Conservation (phyloP, 1,140 invertebrate species). For the Calephelis nemesis region DNA sequence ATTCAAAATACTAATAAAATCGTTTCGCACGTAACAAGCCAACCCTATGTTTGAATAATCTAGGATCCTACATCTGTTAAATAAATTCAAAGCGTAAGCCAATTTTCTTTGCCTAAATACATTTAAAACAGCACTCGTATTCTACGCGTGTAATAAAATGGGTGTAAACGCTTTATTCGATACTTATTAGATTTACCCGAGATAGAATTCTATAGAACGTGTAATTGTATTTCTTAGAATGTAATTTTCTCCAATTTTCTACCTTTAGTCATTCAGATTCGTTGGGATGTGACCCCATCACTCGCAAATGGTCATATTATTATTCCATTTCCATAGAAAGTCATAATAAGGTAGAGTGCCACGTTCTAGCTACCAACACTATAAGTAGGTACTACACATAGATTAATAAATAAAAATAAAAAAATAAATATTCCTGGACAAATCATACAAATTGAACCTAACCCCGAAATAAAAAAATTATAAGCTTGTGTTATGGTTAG, state of each 20-base stretch:
- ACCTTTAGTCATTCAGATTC: not conserved
- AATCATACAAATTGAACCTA: too few species aligned
- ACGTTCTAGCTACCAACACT: too few species aligned
- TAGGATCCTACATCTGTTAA: constrained; percentile 17
- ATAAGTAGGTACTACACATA: too few species aligned
- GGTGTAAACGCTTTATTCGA: constrained; percentile 18
- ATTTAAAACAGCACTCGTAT: constrained; percentile 19
- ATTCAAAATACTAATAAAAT: constrained; percentile 3
- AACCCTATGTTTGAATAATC: constrained; percentile 14
- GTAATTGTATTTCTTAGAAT: constrained; percentile 12
- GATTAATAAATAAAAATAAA: too few species aligned
- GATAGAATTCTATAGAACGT: constrained; percentile 13
- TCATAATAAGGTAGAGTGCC: too few species aligned
- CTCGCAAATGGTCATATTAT: too few species aligned
- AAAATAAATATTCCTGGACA: too few species aligned
- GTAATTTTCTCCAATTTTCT: constrained; percentile 14
- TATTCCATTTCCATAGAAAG: too few species aligned
- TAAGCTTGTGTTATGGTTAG: too few species aligned
- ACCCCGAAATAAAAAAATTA: too few species aligned
- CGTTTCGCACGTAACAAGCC: not conserved
- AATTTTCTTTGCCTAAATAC: constrained; percentile 19
- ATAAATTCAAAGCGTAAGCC: constrained; percentile 18
- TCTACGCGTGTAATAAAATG: constrained; percentile 19
- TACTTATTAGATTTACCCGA: constrained; percentile 18
- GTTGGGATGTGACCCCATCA: too few species aligned